Percentiles rank a stretch among this genome's conserved stretches.
phyloP scores from a whole-genome alignment of 30 jellyfish, hydroid and myxozoan species.

The Mastigias papua region DNA sequence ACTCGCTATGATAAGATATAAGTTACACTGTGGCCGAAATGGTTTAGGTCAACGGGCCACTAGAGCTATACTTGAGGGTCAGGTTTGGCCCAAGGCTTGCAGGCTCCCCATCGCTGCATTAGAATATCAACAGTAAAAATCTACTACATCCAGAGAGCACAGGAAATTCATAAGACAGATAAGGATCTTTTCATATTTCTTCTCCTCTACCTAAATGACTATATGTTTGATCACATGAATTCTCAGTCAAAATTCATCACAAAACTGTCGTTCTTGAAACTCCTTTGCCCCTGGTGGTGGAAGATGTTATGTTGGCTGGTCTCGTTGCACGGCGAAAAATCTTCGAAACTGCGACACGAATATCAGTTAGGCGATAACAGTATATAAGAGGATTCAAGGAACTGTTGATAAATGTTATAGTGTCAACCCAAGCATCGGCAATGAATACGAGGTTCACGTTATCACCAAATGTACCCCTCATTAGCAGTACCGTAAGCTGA shows the following conservation, averaged over 20 bases:
- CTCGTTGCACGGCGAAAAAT: conserved; percentile 15
- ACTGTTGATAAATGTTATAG: conserved; percentile 61
- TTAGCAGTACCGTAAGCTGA: conserved; percentile 46
- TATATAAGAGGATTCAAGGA: conserved; percentile 59
- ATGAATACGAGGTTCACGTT: conserved; percentile 36
- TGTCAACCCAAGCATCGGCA: conserved; percentile 79
- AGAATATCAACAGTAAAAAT: no score
- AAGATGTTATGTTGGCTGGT: background rate
- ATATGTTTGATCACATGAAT: background rate
- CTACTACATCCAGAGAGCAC: no score
- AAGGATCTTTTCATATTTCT: no score
- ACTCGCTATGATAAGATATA: no score
- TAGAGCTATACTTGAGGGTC: no score
- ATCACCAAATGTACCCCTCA: conserved; percentile 68
- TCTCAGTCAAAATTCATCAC: background rate
- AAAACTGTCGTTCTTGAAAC: background rate
- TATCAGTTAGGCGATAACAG: conserved; percentile 54
- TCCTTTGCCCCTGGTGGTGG: background rate
- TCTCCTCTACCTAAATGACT: no score
- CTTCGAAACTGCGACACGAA: conserved; percentile 28
- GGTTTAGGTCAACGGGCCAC: no score
- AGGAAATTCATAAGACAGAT: no score
- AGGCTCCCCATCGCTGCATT: no score
- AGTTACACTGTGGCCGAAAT: no score
- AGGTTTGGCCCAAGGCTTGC: no score